Conservation (phyloP, 2,797 vertebrate genomes). For the Rhodeus uyekii region DNA sequence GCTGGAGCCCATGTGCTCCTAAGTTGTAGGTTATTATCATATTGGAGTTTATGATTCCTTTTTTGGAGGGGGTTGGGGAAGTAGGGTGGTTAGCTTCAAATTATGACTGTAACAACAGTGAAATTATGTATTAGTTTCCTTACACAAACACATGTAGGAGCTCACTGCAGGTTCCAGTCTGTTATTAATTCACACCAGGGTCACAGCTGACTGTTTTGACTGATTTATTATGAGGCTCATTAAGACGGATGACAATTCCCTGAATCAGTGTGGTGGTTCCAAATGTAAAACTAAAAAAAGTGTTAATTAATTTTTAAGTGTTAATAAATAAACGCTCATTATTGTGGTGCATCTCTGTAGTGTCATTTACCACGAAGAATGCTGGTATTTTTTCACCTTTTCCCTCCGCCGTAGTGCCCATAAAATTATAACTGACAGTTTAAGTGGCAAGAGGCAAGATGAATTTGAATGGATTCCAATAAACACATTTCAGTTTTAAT, state of each 20-base stretch:
- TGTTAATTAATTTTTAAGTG: not conserved
- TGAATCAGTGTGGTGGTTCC: slow-evolving; percentile 3
- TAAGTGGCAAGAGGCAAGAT: slow-evolving; percentile 6
- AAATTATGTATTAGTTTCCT: slow-evolving; percentile 4
- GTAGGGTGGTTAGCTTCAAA: not conserved
- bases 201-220: slow-evolving; percentile 21
- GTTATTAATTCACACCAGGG: slow-evolving; percentile 15
- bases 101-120: not conserved
- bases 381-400: slow-evolving; percentile 18
- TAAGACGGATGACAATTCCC: not conserved
- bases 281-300: not conserved
- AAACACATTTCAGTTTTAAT: slow-evolving; percentile 44
- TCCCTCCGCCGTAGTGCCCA: not conserved
- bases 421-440: slow-evolving; percentile 30
- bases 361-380: slow-evolving; percentile 3
- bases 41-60: not conserved
- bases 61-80: not conserved
- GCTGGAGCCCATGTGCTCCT: not conserved
- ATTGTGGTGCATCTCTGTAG: slow-evolving; percentile 6
- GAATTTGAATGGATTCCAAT: slow-evolving; percentile 35
- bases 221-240: slow-evolving; percentile 13
- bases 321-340: slow-evolving; percentile 35
- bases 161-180: slow-evolving; percentile 14
- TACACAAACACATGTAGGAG: not conserved
- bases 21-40: slow-evolving; percentile 29